These are phyloP conservation scores for Musca domestica DNA, from an alignment of 1,140 invertebrate genomes.

Conservation along the genomic window DNA sequence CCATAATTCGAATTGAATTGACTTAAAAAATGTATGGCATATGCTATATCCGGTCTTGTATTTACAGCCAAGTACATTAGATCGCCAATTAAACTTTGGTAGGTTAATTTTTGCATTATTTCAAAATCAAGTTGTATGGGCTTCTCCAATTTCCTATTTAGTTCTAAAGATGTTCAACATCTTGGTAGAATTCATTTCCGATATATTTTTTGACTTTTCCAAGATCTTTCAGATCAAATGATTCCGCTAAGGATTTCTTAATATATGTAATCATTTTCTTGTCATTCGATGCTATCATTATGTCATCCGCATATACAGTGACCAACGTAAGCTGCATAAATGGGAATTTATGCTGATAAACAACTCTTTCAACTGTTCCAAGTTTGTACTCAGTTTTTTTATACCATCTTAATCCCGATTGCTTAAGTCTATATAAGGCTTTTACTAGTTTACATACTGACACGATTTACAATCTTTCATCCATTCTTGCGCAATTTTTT, in stretches of 20 bases:
- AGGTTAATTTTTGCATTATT: no score
- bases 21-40: no score
- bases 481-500: not conserved
- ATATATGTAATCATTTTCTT: not conserved
- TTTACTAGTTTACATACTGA: constrained; percentile 42
- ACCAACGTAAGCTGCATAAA: not conserved
- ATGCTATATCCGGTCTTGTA: no score
- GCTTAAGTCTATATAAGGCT: constrained; percentile 54
- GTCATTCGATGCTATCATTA: not conserved
- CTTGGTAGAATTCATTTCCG: not conserved
- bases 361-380: not conserved
- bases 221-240: not conserved
- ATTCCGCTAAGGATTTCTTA: not conserved
- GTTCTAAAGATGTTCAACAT: not conserved
- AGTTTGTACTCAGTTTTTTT: not conserved
- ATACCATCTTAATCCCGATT: constrained; percentile 40
- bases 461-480: not conserved
- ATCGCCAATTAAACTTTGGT: no score
- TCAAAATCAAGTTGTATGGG: not conserved
- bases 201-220: not conserved
- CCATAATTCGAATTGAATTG: not conserved
- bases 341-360: not conserved
- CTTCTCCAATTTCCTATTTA: not conserved
- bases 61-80: no score
- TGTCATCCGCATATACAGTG: not conserved